phyloP scores from a whole-genome alignment of 2,888 invertebrate species.

The Ichneumoninae sp. region DNA sequence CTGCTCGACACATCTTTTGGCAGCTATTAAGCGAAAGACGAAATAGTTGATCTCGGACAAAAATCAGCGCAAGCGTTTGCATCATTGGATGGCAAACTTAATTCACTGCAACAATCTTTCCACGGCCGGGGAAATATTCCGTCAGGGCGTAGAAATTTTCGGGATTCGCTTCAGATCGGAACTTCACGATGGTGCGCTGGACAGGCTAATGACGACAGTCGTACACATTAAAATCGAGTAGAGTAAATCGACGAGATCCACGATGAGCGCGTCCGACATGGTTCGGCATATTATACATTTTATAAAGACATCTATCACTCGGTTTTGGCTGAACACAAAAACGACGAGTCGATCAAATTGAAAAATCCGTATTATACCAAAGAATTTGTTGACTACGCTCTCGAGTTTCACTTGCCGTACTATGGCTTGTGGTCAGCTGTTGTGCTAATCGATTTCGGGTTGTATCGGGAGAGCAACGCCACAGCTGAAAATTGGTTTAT shows the following conservation, averaged over 20 bases:
- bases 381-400: background rate
- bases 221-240: too few species aligned
- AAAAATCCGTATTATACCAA: background rate
- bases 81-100: background rate
- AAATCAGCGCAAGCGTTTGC: background rate
- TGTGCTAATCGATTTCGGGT: background rate
- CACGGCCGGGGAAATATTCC: background rate
- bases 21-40: background rate
- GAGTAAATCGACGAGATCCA: background rate
- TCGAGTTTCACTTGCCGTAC: background rate
- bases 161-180: background rate
- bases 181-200: background rate
- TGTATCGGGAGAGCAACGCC: background rate
- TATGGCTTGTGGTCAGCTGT: background rate
- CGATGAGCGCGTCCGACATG: background rate
- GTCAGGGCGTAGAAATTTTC: background rate
- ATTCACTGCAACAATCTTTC: background rate
- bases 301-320: background rate
- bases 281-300: background rate
- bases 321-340: background rate
- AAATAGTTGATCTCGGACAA: background rate
- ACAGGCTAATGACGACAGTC: background rate
- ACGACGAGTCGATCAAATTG: background rate
- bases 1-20: slow-evolving; percentile 2
- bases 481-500: too few species aligned